Percentiles rank a stretch among this genome's conserved stretches.
Conservation (phyloP, 2,888 invertebrate genomes). For the Polymixis flavicincta region DNA sequence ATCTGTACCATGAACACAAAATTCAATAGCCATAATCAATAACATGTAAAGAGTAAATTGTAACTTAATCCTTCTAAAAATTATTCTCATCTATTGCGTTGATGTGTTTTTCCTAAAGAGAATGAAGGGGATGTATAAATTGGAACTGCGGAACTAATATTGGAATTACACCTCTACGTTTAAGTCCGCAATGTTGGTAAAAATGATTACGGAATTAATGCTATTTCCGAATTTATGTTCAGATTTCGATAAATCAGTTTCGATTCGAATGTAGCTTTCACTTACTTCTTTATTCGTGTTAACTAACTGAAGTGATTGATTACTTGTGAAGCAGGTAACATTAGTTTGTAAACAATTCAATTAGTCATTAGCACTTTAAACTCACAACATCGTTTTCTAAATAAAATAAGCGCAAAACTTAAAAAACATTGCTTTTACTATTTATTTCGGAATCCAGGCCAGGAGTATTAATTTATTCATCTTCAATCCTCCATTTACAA, state of each 20-base stretch:
- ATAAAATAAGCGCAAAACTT: neutral
- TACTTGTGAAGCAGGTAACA: neutral
- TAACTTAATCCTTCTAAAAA: slow-evolving; percentile 8
- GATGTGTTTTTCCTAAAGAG: slow-evolving; percentile 4
- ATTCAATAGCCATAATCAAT: neutral
- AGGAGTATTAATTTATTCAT: slow-evolving; percentile 33
- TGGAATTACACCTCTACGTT: slow-evolving; percentile 13
- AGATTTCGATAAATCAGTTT: slow-evolving; percentile 30
- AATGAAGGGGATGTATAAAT: slow-evolving; percentile 32
- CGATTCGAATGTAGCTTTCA: slow-evolving; percentile 9
- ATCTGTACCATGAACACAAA: neutral
- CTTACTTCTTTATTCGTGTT: neutral
- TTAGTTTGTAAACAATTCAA: neutral
- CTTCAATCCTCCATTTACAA: slow-evolving; percentile 42
- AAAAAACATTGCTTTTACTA: slow-evolving; percentile 10
- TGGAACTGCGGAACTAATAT: slow-evolving; percentile 38
- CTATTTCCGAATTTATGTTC: slow-evolving; percentile 41
- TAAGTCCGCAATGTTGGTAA: slow-evolving; percentile 15
- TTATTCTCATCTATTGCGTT: neutral
- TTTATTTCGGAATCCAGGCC: slow-evolving; percentile 17
- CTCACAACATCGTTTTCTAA: slow-evolving; percentile 1
- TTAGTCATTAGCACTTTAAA: neutral
- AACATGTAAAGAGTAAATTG: neutral
- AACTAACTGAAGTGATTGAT: neutral
- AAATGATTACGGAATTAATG: slow-evolving; percentile 33